Percentiles rank a stretch among this genome's conserved stretches.
Evolutionary conservation across 2,797 vertebrate genomes (phyloP).

Genomic region (Carduelis carduelis): DNA sequence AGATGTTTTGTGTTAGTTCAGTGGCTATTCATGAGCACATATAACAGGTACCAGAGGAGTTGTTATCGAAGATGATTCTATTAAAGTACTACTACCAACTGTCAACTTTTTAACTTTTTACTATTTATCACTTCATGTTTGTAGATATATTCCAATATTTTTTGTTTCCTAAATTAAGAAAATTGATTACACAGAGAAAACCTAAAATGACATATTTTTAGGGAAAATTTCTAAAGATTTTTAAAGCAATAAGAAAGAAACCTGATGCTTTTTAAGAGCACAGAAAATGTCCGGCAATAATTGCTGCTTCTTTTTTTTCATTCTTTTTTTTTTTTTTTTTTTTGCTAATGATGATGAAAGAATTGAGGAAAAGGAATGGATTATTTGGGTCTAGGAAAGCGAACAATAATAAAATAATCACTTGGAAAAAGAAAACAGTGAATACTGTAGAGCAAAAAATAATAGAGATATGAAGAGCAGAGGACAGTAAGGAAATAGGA

Average conservation of each 20-base stretch:
- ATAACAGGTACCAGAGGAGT: conserved; percentile 38
- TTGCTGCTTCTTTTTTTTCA: background rate
- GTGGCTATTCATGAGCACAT: conserved; percentile 25
- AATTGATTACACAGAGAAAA: background rate
- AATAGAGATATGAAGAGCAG: background rate
- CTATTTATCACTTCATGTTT: conserved; percentile 13
- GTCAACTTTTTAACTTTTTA: conserved; percentile 22
- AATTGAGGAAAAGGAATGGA: background rate
- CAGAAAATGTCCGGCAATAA: background rate
- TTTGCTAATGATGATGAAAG: background rate
- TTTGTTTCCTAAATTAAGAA: conserved; percentile 20
- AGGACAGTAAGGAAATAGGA: background rate
- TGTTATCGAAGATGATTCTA: conserved; percentile 18
- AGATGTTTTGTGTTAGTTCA: conserved; percentile 39
- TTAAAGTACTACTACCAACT: conserved; percentile 50
- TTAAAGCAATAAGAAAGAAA: background rate
- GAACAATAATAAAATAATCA: background rate
- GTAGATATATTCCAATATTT: background rate
- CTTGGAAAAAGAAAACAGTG: background rate
- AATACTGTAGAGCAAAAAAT: background rate
- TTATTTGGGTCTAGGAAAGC: background rate
- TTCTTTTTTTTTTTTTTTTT: background rate
- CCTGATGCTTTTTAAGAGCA: background rate
- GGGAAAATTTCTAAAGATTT: background rate
- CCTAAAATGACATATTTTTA: background rate